These are phyloP conservation scores for Cyprinodon diabolis DNA, from an alignment of 2,797 vertebrate species.

Conservation along the genomic window DNA sequence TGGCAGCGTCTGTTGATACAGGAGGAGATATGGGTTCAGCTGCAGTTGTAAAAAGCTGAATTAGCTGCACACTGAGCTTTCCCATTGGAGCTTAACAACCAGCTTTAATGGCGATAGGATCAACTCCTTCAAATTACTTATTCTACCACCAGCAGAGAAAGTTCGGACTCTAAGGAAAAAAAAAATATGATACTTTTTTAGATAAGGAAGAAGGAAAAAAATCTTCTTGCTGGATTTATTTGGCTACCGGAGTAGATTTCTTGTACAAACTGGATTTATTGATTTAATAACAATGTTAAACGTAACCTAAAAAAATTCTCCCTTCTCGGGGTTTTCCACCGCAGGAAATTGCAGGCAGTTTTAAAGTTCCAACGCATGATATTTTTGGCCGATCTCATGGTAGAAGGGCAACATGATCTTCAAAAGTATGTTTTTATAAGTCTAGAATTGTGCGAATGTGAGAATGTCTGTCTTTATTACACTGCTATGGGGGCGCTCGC, in stretches of 20 bases:
- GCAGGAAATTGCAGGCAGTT: constrained; percentile 10
- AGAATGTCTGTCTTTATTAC: not conserved
- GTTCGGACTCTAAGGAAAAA: not conserved
- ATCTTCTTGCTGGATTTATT: not conserved
- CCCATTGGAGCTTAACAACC: not conserved
- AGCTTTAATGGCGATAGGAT: no score
- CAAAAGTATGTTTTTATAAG: constrained; percentile 1
- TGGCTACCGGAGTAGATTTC: not conserved
- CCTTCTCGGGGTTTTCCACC: not conserved
- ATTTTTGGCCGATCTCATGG: constrained; percentile 5
- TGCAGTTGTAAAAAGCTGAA: constrained; percentile 19
- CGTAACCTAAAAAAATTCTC: constrained; percentile 1
- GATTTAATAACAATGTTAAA: constrained; percentile 3
- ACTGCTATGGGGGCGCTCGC: not conserved
- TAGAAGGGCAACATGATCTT: constrained; percentile 8
- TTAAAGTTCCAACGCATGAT: constrained; percentile 10
- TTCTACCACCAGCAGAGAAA: not conserved
- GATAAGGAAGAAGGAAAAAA: constrained; percentile 1
- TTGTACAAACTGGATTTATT: constrained; percentile 1
- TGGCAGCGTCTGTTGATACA: constrained; percentile 30
- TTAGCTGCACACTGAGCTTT: constrained; percentile 2
- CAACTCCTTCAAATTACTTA: not conserved
- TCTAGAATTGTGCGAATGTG: constrained; percentile 9
- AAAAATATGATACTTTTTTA: not conserved
- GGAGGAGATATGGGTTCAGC: constrained; percentile 28